Percentiles rank a stretch among this genome's conserved stretches.
Conservation (phyloP, 1,140 invertebrate species). For the Bacillus rossius region DNA sequence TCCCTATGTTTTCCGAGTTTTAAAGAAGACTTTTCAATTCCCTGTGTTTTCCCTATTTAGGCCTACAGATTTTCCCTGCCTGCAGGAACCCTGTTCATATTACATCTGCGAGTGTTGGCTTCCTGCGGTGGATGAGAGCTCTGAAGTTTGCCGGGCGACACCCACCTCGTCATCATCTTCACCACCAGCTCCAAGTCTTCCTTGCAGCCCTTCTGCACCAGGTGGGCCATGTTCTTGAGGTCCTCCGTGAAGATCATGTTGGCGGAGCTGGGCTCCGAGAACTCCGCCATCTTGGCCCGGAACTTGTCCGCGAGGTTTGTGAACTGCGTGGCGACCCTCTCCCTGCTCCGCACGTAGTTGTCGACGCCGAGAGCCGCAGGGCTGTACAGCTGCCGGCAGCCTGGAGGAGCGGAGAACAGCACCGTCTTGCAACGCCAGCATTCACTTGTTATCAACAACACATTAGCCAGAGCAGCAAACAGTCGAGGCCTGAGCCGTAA, state of each 20-base stretch:
- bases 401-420: slow-evolving; percentile 19
- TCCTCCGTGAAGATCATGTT: slow-evolving; percentile 79
- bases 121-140: too few relatives aligned
- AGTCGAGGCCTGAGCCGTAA: too few relatives aligned
- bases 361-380: slow-evolving; percentile 51
- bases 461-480: too few relatives aligned
- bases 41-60: too few relatives aligned
- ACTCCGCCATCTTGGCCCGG: slow-evolving; percentile 58
- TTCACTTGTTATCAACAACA: too few relatives aligned
- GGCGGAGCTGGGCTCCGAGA: slow-evolving; percentile 44
- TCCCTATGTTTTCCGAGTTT: too few relatives aligned
- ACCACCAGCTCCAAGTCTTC: slow-evolving; percentile 57
- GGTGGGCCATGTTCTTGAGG: slow-evolving; percentile 72
- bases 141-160: too few relatives aligned
- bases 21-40: too few relatives aligned
- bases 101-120: too few relatives aligned
- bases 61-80: too few relatives aligned
- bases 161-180: slow-evolving; percentile 61
- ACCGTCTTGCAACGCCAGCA: too few relatives aligned
- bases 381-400: slow-evolving; percentile 45
- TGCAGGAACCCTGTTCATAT: too few relatives aligned
- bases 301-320: slow-evolving; percentile 55
- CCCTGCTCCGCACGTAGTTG: slow-evolving; percentile 47
- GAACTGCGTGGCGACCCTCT: slow-evolving; percentile 50
- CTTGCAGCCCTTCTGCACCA: slow-evolving; percentile 48